phyloP scores from a whole-genome alignment of 2,113 vertebrate species.

The Pygathrix nemaeus region DNA sequence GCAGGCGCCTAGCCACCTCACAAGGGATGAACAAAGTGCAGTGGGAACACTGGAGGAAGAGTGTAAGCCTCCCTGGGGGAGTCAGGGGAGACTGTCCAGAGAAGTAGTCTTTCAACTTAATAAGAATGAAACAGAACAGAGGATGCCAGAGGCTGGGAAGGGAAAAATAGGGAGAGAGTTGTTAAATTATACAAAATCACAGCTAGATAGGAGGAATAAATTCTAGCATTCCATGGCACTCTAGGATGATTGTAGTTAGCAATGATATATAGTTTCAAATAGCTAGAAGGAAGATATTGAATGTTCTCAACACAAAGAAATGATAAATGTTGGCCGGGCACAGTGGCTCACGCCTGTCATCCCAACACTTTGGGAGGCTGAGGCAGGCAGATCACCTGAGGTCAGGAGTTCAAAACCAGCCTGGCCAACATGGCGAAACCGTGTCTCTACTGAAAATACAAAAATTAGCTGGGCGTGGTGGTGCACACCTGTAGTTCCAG shows the following conservation, averaged over 20 bases:
- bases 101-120: neutral
- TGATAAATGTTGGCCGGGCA: neutral
- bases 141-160: neutral
- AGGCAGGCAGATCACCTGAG: too few relatives aligned
- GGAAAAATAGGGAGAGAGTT: neutral
- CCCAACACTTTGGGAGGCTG: too few relatives aligned
- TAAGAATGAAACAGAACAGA: neutral
- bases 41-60: neutral
- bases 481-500: too few relatives aligned
- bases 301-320: neutral
- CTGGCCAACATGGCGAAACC: too few relatives aligned
- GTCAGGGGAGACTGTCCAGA: neutral
- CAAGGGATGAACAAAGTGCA: neutral
- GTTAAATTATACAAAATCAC: neutral
- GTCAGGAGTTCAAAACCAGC: too few relatives aligned
- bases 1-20: conserved; percentile 11
- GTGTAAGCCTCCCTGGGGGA: neutral
- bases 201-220: neutral
- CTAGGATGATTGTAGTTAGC: neutral
- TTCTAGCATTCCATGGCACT: neutral
- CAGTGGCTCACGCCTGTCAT: too few relatives aligned
- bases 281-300: neutral
- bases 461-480: too few relatives aligned
- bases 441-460: too few relatives aligned
- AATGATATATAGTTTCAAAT: neutral